Evolutionary conservation across 2,797 vertebrate genomes (phyloP).

Genomic region (Hypotaenidia okinawae): DNA sequence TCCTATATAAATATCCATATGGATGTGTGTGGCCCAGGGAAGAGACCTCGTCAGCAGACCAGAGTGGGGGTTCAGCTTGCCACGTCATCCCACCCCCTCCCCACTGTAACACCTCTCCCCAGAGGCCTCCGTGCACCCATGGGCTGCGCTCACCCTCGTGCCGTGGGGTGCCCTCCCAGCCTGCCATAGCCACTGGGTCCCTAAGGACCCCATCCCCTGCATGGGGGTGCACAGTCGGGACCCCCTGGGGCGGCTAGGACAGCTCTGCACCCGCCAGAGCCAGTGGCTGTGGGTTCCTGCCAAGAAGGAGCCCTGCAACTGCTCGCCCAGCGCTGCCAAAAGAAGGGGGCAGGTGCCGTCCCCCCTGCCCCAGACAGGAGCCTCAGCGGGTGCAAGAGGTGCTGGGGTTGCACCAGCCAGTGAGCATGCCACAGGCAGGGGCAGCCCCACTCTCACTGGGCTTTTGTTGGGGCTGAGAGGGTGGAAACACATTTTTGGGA

Average conservation of each 20-base stretch:
- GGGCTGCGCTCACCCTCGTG: background rate
- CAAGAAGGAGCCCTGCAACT: background rate
- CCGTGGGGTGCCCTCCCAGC: rapidly evolving
- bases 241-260: rapidly evolving
- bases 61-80: rapidly evolving
- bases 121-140: background rate
- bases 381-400: background rate
- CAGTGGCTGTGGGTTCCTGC: background rate
- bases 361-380: background rate
- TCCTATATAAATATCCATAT: background rate
- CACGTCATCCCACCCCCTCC: rapidly evolving
- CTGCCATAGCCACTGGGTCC: background rate
- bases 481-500: background rate
- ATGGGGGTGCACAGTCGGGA: background rate
- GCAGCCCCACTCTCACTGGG: background rate
- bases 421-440: background rate
- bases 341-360: background rate
- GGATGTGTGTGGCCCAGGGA: conserved; percentile 24
- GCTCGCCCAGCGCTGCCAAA: background rate
- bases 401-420: background rate
- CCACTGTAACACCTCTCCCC: rapidly evolving
- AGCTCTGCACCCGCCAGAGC: background rate
- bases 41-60: background rate
- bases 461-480: background rate
- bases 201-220: background rate